Base-by-base conservation (phyloP, 2,888 invertebrate genomes). In the Frankliniella intonsa region DNA sequence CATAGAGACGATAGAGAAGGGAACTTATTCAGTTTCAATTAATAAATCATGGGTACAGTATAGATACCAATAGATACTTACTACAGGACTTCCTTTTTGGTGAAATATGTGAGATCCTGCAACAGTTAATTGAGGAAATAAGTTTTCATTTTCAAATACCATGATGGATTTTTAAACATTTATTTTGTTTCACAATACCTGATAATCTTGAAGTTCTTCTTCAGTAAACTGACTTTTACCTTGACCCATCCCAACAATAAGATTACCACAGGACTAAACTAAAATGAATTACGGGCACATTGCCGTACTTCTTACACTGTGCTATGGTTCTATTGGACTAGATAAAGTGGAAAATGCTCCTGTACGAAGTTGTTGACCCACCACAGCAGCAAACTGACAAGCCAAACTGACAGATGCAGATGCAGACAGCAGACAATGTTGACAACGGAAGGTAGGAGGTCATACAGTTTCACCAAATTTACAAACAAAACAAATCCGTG, bases 21-120 rank as follows among this genome's bases (percentile, higher is more conserved):
- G 51, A 80, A 19, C 76, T 38, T 49, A 27, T 65, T 9, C 3
- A 22, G 25, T 25, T 9, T 25, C 50, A 55, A 83, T 81, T 65
- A 27, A 82, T 81, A 81, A 83, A 81, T 84, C 38, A 84, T 50
- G 82, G 82, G 80, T 80, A 62, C 82, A 81, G 25, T 83, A 65
- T 81, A 81, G 19, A 69, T 83, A 80, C 50, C 81, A 79, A 82
- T 38, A 82, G 69, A 65, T 86, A 92, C 94, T 93, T 90, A 96
- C 96, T 93, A 93, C 84, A 97, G 89, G 81, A 97, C 96, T 91
- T 97, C 97, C 86, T 96, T 96, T 87, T 95, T 95, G 0, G 95
- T 95, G 87, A 97, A 97, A 88, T 96, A 97, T 25, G 97, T 97
- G 84, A 97, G 91, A 89, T 97, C 97, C 95, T 96, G 89, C 81